These are phyloP conservation scores for Epistrophe eligans DNA, from an alignment of 2,888 invertebrate genomes.

Conservation along the genomic window DNA sequence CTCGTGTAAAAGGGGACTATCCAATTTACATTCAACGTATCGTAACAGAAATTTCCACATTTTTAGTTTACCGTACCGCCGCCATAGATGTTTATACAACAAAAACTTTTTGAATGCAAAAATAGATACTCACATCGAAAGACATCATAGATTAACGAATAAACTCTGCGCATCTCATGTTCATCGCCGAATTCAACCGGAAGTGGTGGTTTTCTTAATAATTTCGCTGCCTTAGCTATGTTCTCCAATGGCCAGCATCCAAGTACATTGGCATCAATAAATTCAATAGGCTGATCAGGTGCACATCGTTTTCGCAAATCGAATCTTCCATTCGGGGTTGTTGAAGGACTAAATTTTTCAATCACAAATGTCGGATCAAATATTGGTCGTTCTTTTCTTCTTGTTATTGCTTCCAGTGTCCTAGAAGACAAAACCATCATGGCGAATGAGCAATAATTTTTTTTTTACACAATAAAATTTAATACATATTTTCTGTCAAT, in stretches of 20 bases:
- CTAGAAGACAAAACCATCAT: constrained; percentile 66
- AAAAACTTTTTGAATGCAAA: neutral
- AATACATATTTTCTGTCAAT: neutral
- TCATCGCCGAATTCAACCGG: constrained; percentile 82
- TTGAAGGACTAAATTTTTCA: constrained; percentile 78
- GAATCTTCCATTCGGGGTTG: constrained; percentile 77
- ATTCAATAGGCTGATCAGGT: constrained; percentile 78
- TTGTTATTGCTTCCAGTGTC: constrained; percentile 77
- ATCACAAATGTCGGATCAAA: constrained; percentile 80
- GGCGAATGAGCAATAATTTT: neutral
- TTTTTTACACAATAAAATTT: constrained; percentile 34
- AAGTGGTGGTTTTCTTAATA: constrained; percentile 80
- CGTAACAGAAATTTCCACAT: too few species aligned
- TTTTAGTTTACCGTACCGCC: too few species aligned
- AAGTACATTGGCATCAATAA: constrained; percentile 78
- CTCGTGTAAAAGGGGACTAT: too few species aligned
- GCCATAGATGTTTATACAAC: too few species aligned
- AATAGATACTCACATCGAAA: constrained; percentile 84
- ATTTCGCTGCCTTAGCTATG: constrained; percentile 81
- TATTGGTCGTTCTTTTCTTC: constrained; percentile 79
- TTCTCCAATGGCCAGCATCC: constrained; percentile 80
- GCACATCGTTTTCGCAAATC: constrained; percentile 77
- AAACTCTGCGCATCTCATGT: constrained; percentile 86
- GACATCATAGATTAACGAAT: constrained; percentile 85
- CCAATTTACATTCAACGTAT: too few species aligned